Evolutionary conservation across 1,140 invertebrate genomes (phyloP).

Genomic region (Tetramorium alpestre): DNA sequence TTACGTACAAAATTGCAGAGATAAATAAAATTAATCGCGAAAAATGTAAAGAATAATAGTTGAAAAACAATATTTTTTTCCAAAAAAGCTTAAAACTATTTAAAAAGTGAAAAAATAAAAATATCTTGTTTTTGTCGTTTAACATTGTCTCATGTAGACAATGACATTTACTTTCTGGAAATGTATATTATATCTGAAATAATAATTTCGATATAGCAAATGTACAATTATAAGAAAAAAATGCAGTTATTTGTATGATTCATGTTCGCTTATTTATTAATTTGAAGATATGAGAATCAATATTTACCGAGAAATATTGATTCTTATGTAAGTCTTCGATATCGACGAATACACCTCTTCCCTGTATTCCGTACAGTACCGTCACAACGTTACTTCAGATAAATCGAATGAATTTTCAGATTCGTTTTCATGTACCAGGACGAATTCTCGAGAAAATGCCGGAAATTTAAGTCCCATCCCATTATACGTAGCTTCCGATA

Average conservation of each 20-base stretch:
- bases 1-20: neutral
- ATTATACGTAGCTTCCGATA: constrained; percentile 73
- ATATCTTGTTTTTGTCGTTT: neutral
- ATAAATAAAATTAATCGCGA: constrained; percentile 1
- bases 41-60: neutral
- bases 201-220: neutral
- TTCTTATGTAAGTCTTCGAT: neutral
- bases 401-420: constrained; percentile 43
- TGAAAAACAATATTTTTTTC: neutral
- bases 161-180: neutral
- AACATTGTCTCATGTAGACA: neutral
- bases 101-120: neutral
- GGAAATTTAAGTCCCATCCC: constrained; percentile 71
- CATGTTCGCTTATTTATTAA: neutral
- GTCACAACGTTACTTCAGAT: neutral
- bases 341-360: neutral
- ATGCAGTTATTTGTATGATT: neutral
- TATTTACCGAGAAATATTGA: neutral
- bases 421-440: constrained; percentile 40
- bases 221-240: neutral
- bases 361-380: neutral
- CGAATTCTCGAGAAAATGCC: constrained; percentile 38
- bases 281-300: neutral
- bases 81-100: neutral
- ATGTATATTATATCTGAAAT: neutral